Conservation (phyloP, 2,888 invertebrate species). For the Sphecodes monilicornis region DNA sequence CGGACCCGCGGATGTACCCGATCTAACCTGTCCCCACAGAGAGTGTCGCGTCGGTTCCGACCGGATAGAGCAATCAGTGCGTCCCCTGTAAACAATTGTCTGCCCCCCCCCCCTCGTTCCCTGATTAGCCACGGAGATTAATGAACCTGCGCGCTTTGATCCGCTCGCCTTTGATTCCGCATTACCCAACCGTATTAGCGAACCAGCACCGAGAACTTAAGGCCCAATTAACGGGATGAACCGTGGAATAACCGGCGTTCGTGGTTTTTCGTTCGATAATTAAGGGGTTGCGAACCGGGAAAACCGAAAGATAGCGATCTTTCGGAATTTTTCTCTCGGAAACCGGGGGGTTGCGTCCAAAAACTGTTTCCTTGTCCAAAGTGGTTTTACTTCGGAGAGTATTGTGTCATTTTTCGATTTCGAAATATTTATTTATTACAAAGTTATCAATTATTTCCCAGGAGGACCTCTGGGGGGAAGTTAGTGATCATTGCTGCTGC, state of each 20-base stretch:
- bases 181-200: constrained; percentile 17
- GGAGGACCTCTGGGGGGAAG: no score
- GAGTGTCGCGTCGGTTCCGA: constrained; percentile 10
- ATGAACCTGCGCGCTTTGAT: constrained; percentile 48
- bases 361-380: neutral
- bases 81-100: constrained; percentile 47
- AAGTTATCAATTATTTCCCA: neutral
- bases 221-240: constrained; percentile 1
- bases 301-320: no score
- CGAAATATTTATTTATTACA: neutral
- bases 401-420: neutral
- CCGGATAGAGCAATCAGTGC: constrained; percentile 41
- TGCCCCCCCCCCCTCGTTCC: constrained; percentile 6
- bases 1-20: neutral
- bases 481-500: no score
- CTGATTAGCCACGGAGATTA: constrained; percentile 58
- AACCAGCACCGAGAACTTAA: constrained; percentile 16
- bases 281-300: neutral
- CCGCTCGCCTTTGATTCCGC: constrained; percentile 46
- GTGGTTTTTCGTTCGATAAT: neutral
- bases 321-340: neutral
- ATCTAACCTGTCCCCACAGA: neutral
- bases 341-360: neutral
- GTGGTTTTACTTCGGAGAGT: neutral
- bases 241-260: neutral